Evolutionary conservation across 2,888 invertebrate species (phyloP).

Genomic region (Macrophya alboannulata): DNA sequence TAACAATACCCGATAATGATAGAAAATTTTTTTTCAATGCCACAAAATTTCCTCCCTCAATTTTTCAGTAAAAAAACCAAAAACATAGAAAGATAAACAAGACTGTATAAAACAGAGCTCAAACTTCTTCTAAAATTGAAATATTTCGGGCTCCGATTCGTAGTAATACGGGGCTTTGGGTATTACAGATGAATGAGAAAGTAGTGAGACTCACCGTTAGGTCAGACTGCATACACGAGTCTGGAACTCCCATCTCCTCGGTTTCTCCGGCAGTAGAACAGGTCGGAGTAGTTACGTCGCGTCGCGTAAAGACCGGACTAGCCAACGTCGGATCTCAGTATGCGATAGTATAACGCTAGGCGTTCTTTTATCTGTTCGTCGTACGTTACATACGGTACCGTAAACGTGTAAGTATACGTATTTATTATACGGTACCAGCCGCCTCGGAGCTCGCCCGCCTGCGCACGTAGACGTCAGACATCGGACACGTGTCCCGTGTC

Average conservation of each 20-base stretch:
- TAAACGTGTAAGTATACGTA: not conserved
- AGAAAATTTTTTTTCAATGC: too few relatives aligned
- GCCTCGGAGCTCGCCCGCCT: slow-evolving; percentile 41
- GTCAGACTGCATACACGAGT: slow-evolving; percentile 9
- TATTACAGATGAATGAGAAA: not conserved
- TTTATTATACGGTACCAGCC: slow-evolving; percentile 6
- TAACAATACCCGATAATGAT: too few relatives aligned
- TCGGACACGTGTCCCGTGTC: slow-evolving; percentile 54
- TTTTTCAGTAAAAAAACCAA: too few relatives aligned
- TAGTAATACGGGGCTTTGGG: not conserved
- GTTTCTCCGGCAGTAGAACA: not conserved
- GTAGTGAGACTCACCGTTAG: slow-evolving; percentile 51
- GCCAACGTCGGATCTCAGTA: slow-evolving; percentile 13
- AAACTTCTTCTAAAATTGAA: not conserved
- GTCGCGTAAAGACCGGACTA: slow-evolving; percentile 16
- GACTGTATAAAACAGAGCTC: too few relatives aligned
- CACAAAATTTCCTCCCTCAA: too few relatives aligned
- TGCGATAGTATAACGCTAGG: not conserved
- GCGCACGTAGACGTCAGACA: slow-evolving; percentile 48
- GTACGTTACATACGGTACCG: not conserved
- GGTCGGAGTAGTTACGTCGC: not conserved
- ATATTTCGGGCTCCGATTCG: not conserved
- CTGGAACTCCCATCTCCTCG: not conserved
- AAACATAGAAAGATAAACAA: too few relatives aligned
- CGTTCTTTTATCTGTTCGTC: not conserved